Conservation (phyloP, 2,797 vertebrate species). For the Selene dorsalis region DNA sequence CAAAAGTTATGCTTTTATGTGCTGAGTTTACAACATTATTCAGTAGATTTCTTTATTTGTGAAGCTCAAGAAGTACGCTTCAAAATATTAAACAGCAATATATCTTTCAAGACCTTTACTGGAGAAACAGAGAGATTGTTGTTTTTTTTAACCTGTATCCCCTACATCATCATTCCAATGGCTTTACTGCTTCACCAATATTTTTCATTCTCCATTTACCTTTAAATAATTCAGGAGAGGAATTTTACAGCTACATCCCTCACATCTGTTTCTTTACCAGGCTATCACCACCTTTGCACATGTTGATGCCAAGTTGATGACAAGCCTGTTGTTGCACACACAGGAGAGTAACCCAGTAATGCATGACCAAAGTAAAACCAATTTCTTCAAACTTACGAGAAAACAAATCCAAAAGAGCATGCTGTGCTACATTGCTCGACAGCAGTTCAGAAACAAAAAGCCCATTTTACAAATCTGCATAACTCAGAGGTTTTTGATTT, state of each 20-base stretch:
- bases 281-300: neutral
- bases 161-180: neutral
- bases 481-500: neutral
- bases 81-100: too few relatives aligned
- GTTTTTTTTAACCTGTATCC: neutral
- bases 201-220: too few relatives aligned
- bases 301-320: neutral
- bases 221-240: neutral
- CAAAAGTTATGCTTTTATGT: neutral
- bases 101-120: neutral
- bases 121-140: neutral
- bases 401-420: slow-evolving; percentile 31
- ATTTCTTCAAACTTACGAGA: slow-evolving; percentile 18
- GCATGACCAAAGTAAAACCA: slow-evolving; percentile 11
- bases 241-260: neutral
- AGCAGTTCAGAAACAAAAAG: slow-evolving; percentile 23
- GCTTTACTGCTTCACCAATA: too few relatives aligned
- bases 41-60: neutral
- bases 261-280: neutral
- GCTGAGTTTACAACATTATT: neutral
- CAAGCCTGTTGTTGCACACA: neutral
- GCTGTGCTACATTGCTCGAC: neutral
- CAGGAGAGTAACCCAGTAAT: slow-evolving; percentile 8
- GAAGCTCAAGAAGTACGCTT: too few relatives aligned
- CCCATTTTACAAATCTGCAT: slow-evolving; percentile 41